Conservation (phyloP, 2,797 vertebrate species). For the Chromis chromis region DNA sequence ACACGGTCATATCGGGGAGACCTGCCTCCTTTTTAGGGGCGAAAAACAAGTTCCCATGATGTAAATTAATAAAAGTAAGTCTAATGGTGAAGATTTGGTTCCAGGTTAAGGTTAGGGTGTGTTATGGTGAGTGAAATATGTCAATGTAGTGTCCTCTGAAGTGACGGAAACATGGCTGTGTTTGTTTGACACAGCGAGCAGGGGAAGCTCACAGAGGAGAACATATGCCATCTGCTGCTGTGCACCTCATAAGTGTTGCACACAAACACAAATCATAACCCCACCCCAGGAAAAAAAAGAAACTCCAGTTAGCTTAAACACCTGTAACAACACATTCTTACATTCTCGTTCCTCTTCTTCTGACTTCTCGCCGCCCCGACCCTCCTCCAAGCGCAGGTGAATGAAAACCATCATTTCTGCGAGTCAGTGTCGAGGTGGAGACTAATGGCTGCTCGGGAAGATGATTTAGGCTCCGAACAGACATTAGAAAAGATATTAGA, state of each 20-base stretch:
- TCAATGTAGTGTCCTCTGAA: background rate
- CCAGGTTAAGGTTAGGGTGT: background rate
- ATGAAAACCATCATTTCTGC: conserved; percentile 32
- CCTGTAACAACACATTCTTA: conserved; percentile 7
- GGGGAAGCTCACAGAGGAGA: conserved; percentile 49
- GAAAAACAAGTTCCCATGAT: background rate
- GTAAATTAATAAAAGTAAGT: background rate
- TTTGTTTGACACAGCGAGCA: conserved; percentile 39
- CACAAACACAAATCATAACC: conserved; percentile 44
- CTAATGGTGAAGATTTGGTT: background rate
- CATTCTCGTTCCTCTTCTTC: conserved; percentile 19
- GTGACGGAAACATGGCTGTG: background rate
- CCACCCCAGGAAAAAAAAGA: conserved; percentile 2
- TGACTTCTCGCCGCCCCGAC: conserved; percentile 1
- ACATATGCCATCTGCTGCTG: conserved; percentile 73
- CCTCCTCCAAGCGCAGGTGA: conserved; percentile 20
- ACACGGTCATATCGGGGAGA: background rate
- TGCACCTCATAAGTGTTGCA: conserved; percentile 38
- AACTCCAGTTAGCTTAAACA: conserved; percentile 6
- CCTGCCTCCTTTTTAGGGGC: background rate
- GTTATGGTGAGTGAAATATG: background rate
- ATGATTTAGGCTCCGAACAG: conserved; percentile 65
- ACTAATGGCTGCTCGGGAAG: conserved; percentile 69
- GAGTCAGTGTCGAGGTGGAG: conserved; percentile 67
- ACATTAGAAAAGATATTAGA: conserved; percentile 69